Conservation (phyloP, 2,797 vertebrate species). For the Scolopax rusticola region DNA sequence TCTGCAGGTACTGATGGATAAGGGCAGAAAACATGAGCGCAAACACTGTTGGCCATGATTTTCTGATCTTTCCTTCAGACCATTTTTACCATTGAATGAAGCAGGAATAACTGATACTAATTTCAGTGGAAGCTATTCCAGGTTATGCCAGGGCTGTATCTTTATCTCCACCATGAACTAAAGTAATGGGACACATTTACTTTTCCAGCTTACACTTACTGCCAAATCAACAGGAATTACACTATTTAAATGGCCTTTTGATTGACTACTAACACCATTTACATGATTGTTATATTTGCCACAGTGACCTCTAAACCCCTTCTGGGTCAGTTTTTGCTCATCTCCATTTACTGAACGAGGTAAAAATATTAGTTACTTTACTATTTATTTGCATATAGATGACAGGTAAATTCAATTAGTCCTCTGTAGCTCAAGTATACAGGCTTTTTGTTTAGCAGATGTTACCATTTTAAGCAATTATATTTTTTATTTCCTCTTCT, state of each 20-base stretch:
- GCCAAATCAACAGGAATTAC: neutral
- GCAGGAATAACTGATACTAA: neutral
- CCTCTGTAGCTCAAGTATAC: neutral
- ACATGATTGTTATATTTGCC: neutral
- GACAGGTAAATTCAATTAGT: conserved; percentile 19
- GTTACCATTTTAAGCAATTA: neutral
- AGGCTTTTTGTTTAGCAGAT: neutral
- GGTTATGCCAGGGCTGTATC: neutral
- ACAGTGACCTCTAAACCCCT: neutral
- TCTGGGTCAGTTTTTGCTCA: neutral
- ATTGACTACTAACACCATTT: neutral
- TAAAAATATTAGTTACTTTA: neutral
- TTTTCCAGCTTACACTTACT: neutral
- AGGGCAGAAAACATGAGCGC: neutral
- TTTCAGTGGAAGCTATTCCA: neutral
- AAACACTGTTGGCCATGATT: neutral
- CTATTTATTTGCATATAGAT: conserved; percentile 22
- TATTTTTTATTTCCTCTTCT: neutral
- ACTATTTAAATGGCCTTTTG: neutral
- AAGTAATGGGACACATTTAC: neutral
- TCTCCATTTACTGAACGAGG: neutral
- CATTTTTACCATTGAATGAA: neutral
- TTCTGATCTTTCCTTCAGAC: neutral
- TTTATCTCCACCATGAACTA: rapidly evolving
- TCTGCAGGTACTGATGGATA: rapidly evolving